Evolutionary conservation across 2,888 invertebrate genomes (phyloP), one percentile per base, ranked within the genome.

Genomic region (Eupithecia abbreviata): DNA sequence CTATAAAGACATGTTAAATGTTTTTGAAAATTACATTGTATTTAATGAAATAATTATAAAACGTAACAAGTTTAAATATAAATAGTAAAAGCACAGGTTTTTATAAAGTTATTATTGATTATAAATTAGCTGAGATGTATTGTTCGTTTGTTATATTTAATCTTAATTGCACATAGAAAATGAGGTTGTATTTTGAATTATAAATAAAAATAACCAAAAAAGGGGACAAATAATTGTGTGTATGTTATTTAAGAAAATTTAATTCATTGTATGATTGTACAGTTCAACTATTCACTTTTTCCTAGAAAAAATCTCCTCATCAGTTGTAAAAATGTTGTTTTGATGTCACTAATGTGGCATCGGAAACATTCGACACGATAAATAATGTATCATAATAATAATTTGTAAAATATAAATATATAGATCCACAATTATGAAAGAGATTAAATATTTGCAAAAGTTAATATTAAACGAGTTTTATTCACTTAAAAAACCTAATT

Each of bases 401-500:
- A 94, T 92, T 93, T 95, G 94, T 95, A 94, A 94, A 93, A 94
- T 95, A 95, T 94, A 93, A 93, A 95, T 94, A 95, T 95, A 95
- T 95, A 95, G 95, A 95, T 94, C 94, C 95, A 95, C 95, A 93
- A 95, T 95, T 95, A 95, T 95, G 91, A 95, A 95, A 95, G 92
- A 95, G 95, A 95, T 95, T 95, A 95, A 95, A 95, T 95, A 95
- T 95, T 95, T 95, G 95, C 95, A 95, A 95, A 95, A 95, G 95
- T 95, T 95, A 92, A 88, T 87, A 87, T 88, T 84, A 82, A 84
- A 86, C 77, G 87, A 83, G 92, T 93, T 95, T 95, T 90, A 91
- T 93, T 82, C 75, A 82, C 81, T 83, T 84, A 84, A 49, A 83
- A 82, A 81, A 77, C 79, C 79, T 86, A 85, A 79, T 73, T 83